phyloP scores from a whole-genome alignment of 2,888 invertebrate species.

The Ichneumon xanthorius region DNA sequence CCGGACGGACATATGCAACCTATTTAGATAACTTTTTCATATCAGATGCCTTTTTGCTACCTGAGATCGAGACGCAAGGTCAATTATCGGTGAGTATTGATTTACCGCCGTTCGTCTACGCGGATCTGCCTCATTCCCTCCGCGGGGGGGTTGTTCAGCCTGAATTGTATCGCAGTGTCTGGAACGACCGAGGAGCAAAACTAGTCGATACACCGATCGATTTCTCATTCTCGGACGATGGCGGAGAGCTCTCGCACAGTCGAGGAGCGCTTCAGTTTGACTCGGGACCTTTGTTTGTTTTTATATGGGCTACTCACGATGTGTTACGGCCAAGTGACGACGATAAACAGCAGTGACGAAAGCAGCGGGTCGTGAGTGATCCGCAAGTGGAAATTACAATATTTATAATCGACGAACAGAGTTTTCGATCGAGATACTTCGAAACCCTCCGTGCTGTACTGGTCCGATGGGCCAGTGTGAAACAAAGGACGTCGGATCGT shows the following conservation, averaged over 20 bases:
- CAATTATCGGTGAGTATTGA: background rate
- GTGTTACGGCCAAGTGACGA: background rate
- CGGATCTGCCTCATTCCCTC: background rate
- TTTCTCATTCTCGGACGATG: background rate
- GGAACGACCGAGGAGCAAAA: background rate
- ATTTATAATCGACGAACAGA: background rate
- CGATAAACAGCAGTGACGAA: background rate
- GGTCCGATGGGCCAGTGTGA: background rate
- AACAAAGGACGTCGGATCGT: background rate
- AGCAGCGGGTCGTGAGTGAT: background rate
- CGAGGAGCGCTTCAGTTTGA: background rate
- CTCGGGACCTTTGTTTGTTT: background rate
- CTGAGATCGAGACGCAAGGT: background rate
- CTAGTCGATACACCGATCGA: slow-evolving; percentile 7
- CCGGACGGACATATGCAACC: too few relatives aligned
- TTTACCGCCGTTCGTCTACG: background rate
- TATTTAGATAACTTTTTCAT: too few relatives aligned
- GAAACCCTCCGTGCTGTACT: background rate
- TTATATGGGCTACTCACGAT: background rate
- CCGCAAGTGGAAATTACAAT: background rate
- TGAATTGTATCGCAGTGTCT: background rate
- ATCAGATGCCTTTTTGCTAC: too few relatives aligned
- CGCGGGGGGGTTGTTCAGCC: background rate
- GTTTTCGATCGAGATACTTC: background rate
- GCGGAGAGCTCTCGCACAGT: background rate